These are phyloP conservation scores for Himantopus leucocephalus DNA, from an alignment of 2,113 vertebrate genomes.

Conservation along the genomic window DNA sequence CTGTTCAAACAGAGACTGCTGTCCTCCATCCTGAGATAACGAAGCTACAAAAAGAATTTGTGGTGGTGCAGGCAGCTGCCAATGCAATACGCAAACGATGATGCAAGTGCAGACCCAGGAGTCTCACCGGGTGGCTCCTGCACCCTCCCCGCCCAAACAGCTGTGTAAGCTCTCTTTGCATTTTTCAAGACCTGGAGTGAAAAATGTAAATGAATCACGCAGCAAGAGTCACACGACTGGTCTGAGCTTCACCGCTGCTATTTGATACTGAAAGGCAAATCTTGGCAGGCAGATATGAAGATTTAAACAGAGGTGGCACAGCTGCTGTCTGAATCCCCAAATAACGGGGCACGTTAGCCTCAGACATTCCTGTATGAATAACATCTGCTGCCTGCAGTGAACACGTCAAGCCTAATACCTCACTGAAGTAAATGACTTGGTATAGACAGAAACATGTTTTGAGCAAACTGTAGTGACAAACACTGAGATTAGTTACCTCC, in stretches of 20 bases:
- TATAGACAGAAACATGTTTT: not conserved
- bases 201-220: not conserved
- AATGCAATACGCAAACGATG: conserved; percentile 1
- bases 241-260: not conserved
- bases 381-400: not conserved
- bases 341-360: not conserved
- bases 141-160: not conserved
- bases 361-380: not conserved
- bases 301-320: not conserved
- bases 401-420: not conserved
- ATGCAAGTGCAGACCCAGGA: conserved; percentile 52
- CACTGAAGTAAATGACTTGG: not conserved
- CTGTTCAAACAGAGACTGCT: conserved; percentile 35
- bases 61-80: conserved; percentile 8
- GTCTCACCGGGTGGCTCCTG: not conserved
- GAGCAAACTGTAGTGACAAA: not conserved
- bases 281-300: not conserved
- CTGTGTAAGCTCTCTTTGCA: not conserved
- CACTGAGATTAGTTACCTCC: not conserved
- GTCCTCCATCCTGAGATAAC: conserved; percentile 43
- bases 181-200: not conserved
- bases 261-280: not conserved
- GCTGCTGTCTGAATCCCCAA: not conserved
- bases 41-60: conserved; percentile 38
- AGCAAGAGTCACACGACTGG: not conserved